phyloP scores from a whole-genome alignment of 2,888 invertebrate species.

The Diplazon laetatorius region DNA sequence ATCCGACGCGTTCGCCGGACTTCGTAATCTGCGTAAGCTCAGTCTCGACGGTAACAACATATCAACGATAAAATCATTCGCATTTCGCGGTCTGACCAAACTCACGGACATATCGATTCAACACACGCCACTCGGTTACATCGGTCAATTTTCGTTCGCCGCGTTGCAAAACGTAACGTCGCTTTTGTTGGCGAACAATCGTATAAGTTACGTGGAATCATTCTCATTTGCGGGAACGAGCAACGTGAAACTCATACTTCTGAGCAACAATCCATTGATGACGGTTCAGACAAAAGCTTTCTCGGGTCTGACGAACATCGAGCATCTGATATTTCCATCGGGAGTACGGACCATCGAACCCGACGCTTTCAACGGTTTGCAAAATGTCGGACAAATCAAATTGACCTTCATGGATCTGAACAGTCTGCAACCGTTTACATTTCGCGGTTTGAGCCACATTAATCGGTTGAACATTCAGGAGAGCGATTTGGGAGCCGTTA shows the following conservation, averaged over 20 bases:
- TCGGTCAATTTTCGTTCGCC: slow-evolving; percentile 93
- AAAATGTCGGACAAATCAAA: slow-evolving; percentile 91
- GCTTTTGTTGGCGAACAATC: slow-evolving; percentile 88
- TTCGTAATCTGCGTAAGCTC: slow-evolving; percentile 91
- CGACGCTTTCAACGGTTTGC: slow-evolving; percentile 91
- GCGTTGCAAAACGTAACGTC: slow-evolving; percentile 91
- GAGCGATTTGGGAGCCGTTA: slow-evolving; percentile 90
- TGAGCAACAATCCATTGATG: slow-evolving; percentile 93
- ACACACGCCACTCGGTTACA: slow-evolving; percentile 91
- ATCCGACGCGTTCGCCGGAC: slow-evolving; percentile 92
- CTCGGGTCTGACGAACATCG: slow-evolving; percentile 91
- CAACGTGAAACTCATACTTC: slow-evolving; percentile 90
- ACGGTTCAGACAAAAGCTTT: slow-evolving; percentile 92
- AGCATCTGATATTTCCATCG: slow-evolving; percentile 92
- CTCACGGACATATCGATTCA: slow-evolving; percentile 92
- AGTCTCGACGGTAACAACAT: slow-evolving; percentile 95
- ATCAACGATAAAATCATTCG: slow-evolving; percentile 91
- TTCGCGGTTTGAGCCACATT: slow-evolving; percentile 90
- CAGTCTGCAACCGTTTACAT: slow-evolving; percentile 88
- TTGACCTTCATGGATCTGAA: slow-evolving; percentile 93
- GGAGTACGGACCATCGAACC: slow-evolving; percentile 90
- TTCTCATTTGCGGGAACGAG: slow-evolving; percentile 95
- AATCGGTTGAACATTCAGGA: slow-evolving; percentile 91
- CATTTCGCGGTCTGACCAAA: slow-evolving; percentile 91
- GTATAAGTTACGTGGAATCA: slow-evolving; percentile 87